Conservation (phyloP, 2,797 vertebrate species). For the Lepus townsendii region DNA sequence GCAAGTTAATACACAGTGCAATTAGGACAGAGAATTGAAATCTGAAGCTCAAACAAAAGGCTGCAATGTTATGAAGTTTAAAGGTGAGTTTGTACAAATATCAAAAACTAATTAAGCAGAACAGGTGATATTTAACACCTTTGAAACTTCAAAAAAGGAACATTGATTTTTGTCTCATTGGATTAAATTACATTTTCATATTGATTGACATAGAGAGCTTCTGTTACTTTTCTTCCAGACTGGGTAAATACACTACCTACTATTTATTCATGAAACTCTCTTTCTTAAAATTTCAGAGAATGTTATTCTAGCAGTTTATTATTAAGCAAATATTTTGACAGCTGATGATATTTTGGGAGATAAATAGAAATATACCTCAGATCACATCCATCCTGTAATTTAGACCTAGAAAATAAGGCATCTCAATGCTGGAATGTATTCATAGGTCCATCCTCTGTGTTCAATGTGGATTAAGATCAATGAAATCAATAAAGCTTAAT, state of each 20-base stretch:
- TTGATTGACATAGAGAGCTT: slow-evolving; percentile 76
- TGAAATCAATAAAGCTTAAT: slow-evolving; percentile 71
- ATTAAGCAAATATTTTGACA: slow-evolving; percentile 79
- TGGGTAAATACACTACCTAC: slow-evolving; percentile 72
- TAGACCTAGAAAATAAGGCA: slow-evolving; percentile 44
- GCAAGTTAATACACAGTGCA: slow-evolving; percentile 69
- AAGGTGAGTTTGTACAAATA: slow-evolving; percentile 84
- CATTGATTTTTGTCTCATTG: slow-evolving; percentile 82
- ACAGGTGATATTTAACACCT: slow-evolving; percentile 86
- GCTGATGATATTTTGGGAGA: slow-evolving; percentile 71
- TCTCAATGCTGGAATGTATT: background rate
- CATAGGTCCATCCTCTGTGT: background rate
- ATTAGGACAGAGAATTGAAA: slow-evolving; percentile 70
- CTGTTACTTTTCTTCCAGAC: slow-evolving; percentile 76
- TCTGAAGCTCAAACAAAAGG: slow-evolving; percentile 68
- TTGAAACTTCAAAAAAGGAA: slow-evolving; percentile 69
- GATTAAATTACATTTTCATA: slow-evolving; percentile 85
- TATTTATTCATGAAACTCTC: slow-evolving; percentile 74
- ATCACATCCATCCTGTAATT: slow-evolving; percentile 51
- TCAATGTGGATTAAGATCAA: slow-evolving; percentile 53
- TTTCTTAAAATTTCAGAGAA: slow-evolving; percentile 72
- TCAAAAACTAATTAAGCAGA: slow-evolving; percentile 88
- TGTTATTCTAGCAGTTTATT: slow-evolving; percentile 79
- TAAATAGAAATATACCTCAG: slow-evolving; percentile 59
- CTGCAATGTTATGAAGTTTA: slow-evolving; percentile 78